phyloP scores from a whole-genome alignment of 2,113 vertebrate species.

The Lepisosteus osseus region DNA sequence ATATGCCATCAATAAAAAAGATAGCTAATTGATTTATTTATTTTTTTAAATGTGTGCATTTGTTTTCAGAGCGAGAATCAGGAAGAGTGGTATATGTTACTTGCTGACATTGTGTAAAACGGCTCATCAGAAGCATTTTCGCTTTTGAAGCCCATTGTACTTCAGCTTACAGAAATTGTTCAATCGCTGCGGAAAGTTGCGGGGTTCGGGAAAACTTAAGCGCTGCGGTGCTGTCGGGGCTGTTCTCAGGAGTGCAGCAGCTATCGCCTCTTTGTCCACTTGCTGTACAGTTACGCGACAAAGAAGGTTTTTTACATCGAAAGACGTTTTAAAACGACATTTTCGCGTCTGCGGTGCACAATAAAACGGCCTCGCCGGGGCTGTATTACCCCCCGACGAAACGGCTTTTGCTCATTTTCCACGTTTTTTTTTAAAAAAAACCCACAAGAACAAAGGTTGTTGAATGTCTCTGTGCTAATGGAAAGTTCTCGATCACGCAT shows the following conservation, averaged over 20 bases:
- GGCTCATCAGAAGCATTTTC: no score
- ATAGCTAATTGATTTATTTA: no score
- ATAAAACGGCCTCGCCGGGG: no score
- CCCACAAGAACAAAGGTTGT: no score
- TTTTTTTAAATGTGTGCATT: not conserved
- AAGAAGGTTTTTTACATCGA: not conserved
- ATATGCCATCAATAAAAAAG: no score
- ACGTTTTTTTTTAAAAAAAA: not conserved
- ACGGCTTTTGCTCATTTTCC: not conserved
- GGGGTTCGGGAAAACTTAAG: not conserved
- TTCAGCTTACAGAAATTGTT: no score
- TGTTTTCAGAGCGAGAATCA: not conserved
- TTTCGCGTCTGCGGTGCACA: not conserved
- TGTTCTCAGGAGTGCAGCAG: slow-evolving; percentile 1
- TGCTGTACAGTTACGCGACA: slow-evolving; percentile 24
- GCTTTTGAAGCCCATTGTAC: no score
- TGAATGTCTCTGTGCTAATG: not conserved
- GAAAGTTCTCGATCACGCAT: slow-evolving; percentile 27
- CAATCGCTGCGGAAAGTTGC: no score
- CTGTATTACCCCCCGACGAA: not conserved
- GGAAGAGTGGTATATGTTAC: not conserved
- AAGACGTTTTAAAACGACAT: slow-evolving; percentile 10
- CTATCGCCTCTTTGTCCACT: slow-evolving; percentile 27
- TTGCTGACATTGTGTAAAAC: not conserved
- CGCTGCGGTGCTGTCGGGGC: not conserved